Percentiles rank a stretch among this genome's conserved stretches.
phyloP scores from a whole-genome alignment of 2,113 vertebrate species.

The Morone chrysops region DNA sequence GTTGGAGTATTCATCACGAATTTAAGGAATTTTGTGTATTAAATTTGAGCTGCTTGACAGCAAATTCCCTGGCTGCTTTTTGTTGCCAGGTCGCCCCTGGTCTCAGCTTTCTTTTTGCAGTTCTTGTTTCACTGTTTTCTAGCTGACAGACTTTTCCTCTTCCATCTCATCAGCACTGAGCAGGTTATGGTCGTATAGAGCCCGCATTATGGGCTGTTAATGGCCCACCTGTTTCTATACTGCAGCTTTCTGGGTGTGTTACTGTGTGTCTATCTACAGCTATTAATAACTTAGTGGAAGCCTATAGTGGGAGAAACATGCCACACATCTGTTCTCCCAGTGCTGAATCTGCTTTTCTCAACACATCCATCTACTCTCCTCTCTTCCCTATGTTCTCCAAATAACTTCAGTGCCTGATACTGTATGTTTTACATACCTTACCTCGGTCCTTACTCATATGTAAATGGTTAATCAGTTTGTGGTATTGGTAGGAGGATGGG shows the following conservation, averaged over 20 bases:
- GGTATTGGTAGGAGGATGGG: not conserved
- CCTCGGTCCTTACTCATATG: not conserved
- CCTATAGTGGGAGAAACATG: slow-evolving; percentile 10
- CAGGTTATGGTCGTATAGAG: slow-evolving; percentile 1
- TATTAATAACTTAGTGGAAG: slow-evolving; percentile 36
- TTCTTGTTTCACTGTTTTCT: not conserved
- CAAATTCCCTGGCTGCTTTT: not conserved
- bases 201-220: slow-evolving; percentile 38
- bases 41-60: not conserved
- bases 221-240: slow-evolving; percentile 25
- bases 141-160: slow-evolving; percentile 32
- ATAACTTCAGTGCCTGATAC: not conserved
- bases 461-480: slow-evolving; percentile 10
- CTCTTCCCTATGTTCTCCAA: not conserved
- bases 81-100: not conserved
- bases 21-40: too few species aligned
- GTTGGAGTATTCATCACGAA: too few species aligned
- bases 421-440: not conserved
- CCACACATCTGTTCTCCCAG: slow-evolving; percentile 17
- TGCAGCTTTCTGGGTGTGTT: slow-evolving; percentile 17
- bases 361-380: slow-evolving; percentile 1
- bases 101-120: slow-evolving; percentile 10
- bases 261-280: not conserved
- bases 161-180: slow-evolving; percentile 33
- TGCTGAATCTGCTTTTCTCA: slow-evolving; percentile 11